Conservation (phyloP, 2,797 vertebrate genomes). For the Bradypus variegatus region DNA sequence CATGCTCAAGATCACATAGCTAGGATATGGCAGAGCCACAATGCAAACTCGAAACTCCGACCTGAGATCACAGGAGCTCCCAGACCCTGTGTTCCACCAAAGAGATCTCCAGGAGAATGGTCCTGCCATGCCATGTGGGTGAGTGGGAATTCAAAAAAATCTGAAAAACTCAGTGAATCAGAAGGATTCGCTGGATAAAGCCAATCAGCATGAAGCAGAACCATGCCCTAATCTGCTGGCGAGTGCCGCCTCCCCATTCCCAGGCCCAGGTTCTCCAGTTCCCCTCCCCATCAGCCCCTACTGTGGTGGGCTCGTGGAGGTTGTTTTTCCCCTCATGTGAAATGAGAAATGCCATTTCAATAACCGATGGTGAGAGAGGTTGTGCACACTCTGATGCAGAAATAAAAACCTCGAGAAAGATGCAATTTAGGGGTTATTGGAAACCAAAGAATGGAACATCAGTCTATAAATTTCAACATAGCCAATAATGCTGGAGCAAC, state of each 20-base stretch:
- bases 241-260: not conserved
- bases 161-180: not conserved
- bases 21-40: not conserved
- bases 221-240: fast-evolving
- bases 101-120: not conserved
- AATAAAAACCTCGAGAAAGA: constrained; percentile 51
- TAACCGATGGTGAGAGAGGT: constrained; percentile 23
- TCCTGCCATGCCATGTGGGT: fast-evolving
- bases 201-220: not conserved
- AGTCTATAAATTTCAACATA: constrained; percentile 40
- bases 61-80: not conserved
- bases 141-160: not conserved
- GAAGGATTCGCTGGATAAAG: not conserved
- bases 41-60: not conserved
- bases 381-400: constrained; percentile 9
- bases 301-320: not conserved
- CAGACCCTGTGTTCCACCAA: not conserved
- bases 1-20: fast-evolving
- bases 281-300: not conserved
- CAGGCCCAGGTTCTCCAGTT: not conserved
- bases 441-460: constrained; percentile 37
- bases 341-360: constrained; percentile 49
- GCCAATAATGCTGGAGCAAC: constrained; percentile 36
- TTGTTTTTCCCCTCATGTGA: not conserved
- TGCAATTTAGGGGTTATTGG: constrained; percentile 41